Base-by-base conservation (phyloP, 30 jellyfish, hydroid and myxozoan species). In the Aurelia aurita complex sp. Pacific region DNA sequence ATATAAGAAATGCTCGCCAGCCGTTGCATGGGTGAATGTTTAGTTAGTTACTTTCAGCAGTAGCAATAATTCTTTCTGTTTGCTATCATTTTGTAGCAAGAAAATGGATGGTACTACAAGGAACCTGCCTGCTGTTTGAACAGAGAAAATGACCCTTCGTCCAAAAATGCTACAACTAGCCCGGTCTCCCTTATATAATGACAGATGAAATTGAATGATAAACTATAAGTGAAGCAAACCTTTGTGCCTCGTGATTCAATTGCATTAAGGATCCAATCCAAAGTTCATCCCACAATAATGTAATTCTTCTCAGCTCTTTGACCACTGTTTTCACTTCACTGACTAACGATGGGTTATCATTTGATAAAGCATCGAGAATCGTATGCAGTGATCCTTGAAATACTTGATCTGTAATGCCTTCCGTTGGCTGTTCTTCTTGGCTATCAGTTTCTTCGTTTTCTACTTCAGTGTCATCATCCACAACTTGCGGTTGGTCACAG, bases 181-280 rank as follows among this genome's bases (percentile, higher is more conserved):
- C 52, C 52, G 6, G 52, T 40, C 9, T 40, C 0, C 52, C 8
- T 9, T 1, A 40, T 40, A 1, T 6, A 40, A 46, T 46, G 15
- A 46, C 57, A 46, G 57, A 46, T 7, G 57, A 46, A 46, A 7
- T 9, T 7, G 15, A 46, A 46, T 1, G 57, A 1, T 46, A 40
- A 40, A 73, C 17, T 52, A 38, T 17, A 38, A 32, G 10, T 1
- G 14, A 67, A 32, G 29, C 40, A n/a, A 55, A 89, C 97, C 97
- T 81, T 83, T 95, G 99, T 4, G 99, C 98, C 66, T 95, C 99
- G 63, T 95, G 99, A 63, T 90, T 96, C 66, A 95, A 85, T 69
- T 95, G 99, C 81, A 97, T 76, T 13, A 95, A 75, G 5, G 99
- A 95, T 46, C 99, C 99, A 42, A 95, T 76, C 99, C 99, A 95